Percentiles rank a stretch among this genome's conserved stretches.
Evolutionary conservation across 2,797 vertebrate genomes (phyloP).

Genomic region (Anabacerthia variegaticeps): DNA sequence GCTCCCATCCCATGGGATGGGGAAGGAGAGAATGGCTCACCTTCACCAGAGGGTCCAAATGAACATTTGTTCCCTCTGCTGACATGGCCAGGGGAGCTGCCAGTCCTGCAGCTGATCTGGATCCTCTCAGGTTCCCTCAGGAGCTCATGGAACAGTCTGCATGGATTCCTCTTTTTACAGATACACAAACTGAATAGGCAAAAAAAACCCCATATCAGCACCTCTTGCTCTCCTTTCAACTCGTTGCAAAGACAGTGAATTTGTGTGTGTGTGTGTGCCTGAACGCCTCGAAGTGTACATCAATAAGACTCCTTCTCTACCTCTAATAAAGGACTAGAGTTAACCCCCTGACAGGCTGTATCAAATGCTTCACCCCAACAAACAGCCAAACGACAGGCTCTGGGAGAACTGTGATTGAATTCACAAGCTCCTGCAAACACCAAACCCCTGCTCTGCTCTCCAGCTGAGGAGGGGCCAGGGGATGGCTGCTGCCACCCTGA

Average conservation of each 20-base stretch:
- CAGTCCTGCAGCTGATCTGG: constrained; percentile 23
- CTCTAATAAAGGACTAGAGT: constrained; percentile 11
- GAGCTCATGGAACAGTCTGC: constrained; percentile 10
- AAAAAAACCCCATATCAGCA: background rate
- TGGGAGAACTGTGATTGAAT: constrained; percentile 13
- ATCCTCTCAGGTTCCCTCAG: constrained; percentile 16
- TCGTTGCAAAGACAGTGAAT: background rate
- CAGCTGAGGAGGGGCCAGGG: background rate
- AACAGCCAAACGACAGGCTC: constrained; percentile 6
- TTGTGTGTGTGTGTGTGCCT: background rate
- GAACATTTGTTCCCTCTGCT: constrained; percentile 23
- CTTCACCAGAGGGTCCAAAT: background rate
- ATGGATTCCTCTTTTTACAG: constrained; percentile 24
- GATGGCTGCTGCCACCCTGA: background rate
- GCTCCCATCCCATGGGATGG: background rate
- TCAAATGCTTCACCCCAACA: background rate
- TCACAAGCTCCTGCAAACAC: background rate
- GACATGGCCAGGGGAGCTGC: background rate
- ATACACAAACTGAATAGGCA: background rate
- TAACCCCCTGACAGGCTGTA: background rate
- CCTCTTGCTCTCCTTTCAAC: background rate
- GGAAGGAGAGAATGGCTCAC: background rate
- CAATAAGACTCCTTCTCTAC: background rate
- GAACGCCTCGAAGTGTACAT: background rate
- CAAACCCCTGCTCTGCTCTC: background rate